These are phyloP conservation scores for Neotoxoptera formosana DNA, from an alignment of 1,140 invertebrate genomes.

Conservation along the genomic window DNA sequence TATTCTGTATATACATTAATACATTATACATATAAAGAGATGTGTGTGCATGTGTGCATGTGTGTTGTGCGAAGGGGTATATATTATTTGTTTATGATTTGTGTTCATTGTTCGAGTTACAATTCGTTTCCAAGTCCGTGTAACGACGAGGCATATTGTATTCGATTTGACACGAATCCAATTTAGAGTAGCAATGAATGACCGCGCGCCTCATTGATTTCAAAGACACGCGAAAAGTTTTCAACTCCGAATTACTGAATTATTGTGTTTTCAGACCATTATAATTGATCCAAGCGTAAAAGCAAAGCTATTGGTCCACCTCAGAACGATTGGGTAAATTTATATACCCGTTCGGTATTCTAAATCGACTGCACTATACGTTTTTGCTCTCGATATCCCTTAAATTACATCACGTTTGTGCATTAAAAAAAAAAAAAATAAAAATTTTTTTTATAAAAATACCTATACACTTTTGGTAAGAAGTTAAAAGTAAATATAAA, in stretches of 20 bases:
- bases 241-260: not conserved
- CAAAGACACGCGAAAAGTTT: not conserved
- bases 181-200: not conserved
- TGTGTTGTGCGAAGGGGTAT: not conserved
- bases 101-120: not conserved
- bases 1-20: no score
- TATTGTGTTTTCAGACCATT: not conserved
- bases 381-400: not conserved
- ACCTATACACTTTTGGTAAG: not conserved
- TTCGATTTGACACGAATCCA: not conserved
- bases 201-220: not conserved
- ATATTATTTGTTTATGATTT: constrained; percentile 1
- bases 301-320: not conserved
- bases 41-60: not conserved
- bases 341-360: not conserved
- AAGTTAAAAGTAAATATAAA: no score
- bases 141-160: not conserved
- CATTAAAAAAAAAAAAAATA: no score
- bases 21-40: no score
- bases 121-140: not conserved
- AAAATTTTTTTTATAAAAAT: no score
- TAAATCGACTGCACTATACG: not conserved
- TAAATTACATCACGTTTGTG: not conserved
- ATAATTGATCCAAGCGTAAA: not conserved
- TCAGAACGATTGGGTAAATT: not conserved